Evolutionary conservation across 2,113 vertebrate genomes (phyloP).

Genomic region (Ailurus styani): DNA sequence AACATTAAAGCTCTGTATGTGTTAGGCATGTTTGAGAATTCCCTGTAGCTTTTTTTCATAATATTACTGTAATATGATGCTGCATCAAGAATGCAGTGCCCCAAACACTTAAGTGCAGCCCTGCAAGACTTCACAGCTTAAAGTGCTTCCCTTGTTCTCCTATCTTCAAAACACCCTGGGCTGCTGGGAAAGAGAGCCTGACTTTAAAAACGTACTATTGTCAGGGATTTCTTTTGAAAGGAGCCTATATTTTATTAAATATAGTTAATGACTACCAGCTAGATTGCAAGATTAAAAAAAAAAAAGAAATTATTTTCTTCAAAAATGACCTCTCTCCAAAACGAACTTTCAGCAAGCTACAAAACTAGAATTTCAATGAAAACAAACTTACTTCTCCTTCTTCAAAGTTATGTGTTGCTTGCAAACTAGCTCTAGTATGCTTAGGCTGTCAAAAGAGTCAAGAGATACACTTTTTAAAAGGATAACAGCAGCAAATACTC

Average conservation of each 20-base stretch:
- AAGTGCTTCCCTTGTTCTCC: constrained; percentile 44
- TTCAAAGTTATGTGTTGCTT: background rate
- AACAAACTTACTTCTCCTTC: background rate
- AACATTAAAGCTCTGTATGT: constrained; percentile 75
- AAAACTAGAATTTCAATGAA: constrained; percentile 27
- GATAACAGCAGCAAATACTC: background rate
- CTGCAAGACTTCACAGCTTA: constrained; percentile 20
- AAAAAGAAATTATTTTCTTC: background rate
- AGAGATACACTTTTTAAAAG: background rate
- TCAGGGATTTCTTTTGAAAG: constrained; percentile 15
- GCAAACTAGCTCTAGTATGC: background rate
- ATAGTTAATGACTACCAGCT: background rate
- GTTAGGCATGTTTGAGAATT: constrained; percentile 72
- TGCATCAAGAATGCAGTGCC: constrained; percentile 73
- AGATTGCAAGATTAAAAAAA: background rate
- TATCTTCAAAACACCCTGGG: background rate
- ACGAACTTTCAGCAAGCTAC: background rate
- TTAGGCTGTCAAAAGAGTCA: background rate
- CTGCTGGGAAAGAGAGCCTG: constrained; percentile 47
- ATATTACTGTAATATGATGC: constrained; percentile 76
- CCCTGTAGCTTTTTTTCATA: constrained; percentile 71
- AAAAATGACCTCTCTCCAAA: constrained; percentile 4
- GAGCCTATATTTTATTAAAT: constrained; percentile 46
- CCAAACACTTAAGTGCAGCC: constrained; percentile 61
- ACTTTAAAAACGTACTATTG: constrained; percentile 22